phyloP scores from a whole-genome alignment of 37 sponge, comb jelly and placozoan species.

The Ianthella basta region DNA sequence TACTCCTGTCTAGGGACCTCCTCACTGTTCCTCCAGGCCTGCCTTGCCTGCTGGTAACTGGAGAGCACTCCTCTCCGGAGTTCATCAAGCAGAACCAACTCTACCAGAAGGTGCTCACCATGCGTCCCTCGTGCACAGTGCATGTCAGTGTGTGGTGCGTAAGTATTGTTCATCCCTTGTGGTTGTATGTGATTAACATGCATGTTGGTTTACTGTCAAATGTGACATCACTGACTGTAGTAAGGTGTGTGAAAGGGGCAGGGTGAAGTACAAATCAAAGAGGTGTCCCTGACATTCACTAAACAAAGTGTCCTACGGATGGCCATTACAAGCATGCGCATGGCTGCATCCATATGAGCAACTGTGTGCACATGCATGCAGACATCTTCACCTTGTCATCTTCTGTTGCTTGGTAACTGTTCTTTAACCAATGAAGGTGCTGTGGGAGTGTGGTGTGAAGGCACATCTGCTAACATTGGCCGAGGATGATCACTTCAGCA shows the following conservation, averaged over 20 bases:
- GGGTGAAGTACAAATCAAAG: too few species aligned
- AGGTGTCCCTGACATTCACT: too few species aligned
- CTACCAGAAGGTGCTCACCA: constrained; percentile 41
- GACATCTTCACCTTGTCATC: not conserved
- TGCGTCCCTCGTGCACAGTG: too few species aligned
- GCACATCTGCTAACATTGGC: not conserved
- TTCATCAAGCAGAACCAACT: constrained; percentile 44
- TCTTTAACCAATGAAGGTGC: not conserved
- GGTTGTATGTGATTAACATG: too few species aligned
- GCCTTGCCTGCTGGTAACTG: constrained; percentile 27
- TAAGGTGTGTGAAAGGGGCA: too few species aligned
- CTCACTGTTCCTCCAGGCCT: not conserved
- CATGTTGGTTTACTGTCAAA: too few species aligned
- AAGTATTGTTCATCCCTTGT: too few species aligned
- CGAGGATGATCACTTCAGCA: constrained; percentile 56
- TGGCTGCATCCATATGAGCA: not conserved
- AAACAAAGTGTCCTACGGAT: too few species aligned
- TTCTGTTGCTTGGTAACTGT: not conserved
- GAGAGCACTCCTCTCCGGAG: constrained; percentile 51
- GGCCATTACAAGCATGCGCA: not conserved
- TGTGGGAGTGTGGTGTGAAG: not conserved
- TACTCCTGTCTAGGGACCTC: not conserved
- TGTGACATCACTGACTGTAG: too few species aligned
- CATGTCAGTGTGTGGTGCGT: too few species aligned
- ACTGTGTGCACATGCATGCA: too few species aligned